Percentiles rank a stretch among this genome's conserved stretches.
phyloP scores from a whole-genome alignment of 2,113 vertebrate species.

The Bufo gargarizans region DNA sequence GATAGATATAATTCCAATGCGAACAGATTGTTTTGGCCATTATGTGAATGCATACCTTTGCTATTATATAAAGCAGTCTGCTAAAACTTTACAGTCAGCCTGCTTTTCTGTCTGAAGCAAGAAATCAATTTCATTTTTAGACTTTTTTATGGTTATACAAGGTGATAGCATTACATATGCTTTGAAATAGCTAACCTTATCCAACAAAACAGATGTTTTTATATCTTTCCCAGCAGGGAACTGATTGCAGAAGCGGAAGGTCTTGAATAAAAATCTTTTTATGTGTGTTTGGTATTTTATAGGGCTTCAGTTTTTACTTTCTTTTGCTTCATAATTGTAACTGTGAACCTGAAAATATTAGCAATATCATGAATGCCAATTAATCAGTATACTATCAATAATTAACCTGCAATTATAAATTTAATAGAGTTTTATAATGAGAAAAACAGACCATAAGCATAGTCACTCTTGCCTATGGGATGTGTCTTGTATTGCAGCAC shows the following conservation, averaged over 20 bases:
- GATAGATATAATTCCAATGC: not conserved
- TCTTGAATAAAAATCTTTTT: constrained; percentile 5
- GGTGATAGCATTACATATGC: constrained; percentile 5
- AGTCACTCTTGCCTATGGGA: too few relatives aligned
- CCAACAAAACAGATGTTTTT: constrained; percentile 42
- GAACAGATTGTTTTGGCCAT: not conserved
- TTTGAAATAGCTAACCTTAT: constrained; percentile 37
- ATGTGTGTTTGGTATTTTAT: not conserved
- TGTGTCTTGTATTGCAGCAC: too few relatives aligned
- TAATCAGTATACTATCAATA: not conserved
- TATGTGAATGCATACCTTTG: not conserved
- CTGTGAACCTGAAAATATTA: not conserved
- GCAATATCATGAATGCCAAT: not conserved
- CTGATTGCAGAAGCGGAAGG: constrained; percentile 22
- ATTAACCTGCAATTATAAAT: not conserved
- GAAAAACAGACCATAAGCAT: too few relatives aligned
- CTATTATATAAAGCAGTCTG: not conserved
- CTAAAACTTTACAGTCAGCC: too few relatives aligned
- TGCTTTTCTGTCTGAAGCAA: not conserved
- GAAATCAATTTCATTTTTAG: constrained; percentile 37
- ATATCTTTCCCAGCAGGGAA: constrained; percentile 35
- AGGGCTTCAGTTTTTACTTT: not conserved
- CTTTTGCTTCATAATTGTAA: not conserved
- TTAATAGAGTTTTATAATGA: not conserved
- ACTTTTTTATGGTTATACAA: constrained; percentile 24